phyloP scores from a whole-genome alignment of 2,888 invertebrate genomes.

The Allolobophora icterica region DNA sequence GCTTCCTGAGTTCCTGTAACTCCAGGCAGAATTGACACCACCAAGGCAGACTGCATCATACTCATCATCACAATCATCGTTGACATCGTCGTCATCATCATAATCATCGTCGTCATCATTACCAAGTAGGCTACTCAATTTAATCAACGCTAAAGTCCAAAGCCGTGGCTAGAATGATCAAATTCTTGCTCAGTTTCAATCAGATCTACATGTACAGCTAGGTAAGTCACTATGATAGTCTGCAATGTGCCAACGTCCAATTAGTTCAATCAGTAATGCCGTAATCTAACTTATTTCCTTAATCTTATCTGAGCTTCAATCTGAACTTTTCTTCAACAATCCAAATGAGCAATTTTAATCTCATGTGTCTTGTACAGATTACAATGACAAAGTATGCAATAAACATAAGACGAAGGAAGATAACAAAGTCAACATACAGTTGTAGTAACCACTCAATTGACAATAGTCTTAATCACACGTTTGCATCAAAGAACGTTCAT shows the following conservation, averaged over 20 bases:
- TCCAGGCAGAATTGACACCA: too few relatives aligned
- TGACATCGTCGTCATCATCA: too few relatives aligned
- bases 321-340: slow-evolving; percentile 9
- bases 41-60: too few relatives aligned
- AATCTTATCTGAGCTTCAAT: background rate
- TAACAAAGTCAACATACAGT: background rate
- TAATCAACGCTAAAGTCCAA: background rate
- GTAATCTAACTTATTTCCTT: background rate
- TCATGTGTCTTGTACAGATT: background rate
- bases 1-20: too few relatives aligned
- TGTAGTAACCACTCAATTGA: background rate
- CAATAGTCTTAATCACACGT: background rate
- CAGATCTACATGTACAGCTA: background rate
- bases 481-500: slow-evolving; percentile 15
- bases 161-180: too few relatives aligned
- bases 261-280: background rate
- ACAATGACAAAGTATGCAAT: background rate
- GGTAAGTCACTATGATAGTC: background rate
- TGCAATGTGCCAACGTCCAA: too few relatives aligned
- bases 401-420: slow-evolving; percentile 18
- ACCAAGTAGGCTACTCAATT: too few relatives aligned
- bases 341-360: slow-evolving; percentile 17
- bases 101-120: too few relatives aligned
- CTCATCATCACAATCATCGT: too few relatives aligned
- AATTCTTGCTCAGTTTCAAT: background rate